Evolutionary conservation across 64 coral and sea anemone species (phyloP).

Genomic region (Cladopsammia gracilis): DNA sequence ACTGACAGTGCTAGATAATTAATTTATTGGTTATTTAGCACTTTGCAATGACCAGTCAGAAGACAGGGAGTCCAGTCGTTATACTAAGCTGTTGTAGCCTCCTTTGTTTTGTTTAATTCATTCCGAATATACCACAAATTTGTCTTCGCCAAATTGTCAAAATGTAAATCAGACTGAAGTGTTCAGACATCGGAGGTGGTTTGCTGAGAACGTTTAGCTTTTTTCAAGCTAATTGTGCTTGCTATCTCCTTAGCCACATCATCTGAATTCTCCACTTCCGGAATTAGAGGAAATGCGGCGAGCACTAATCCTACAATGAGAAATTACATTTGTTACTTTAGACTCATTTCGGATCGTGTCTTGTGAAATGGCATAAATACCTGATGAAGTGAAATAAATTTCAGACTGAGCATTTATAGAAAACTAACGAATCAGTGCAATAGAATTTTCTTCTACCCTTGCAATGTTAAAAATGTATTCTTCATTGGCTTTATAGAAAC

Average conservation of each 20-base stretch:
- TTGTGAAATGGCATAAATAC: neutral
- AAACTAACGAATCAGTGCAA: neutral
- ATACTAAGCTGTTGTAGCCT: too few relatives aligned
- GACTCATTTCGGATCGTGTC: neutral
- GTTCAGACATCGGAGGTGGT: constrained; percentile 7
- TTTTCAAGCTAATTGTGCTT: neutral
- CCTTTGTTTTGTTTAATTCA: too few relatives aligned
- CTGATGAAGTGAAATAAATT: neutral
- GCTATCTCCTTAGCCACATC: constrained; percentile 1
- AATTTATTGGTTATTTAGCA: too few relatives aligned
- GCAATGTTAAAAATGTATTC: neutral
- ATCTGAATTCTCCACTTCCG: neutral
- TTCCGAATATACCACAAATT: too few relatives aligned
- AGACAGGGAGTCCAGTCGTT: too few relatives aligned
- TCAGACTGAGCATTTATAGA: too few relatives aligned
- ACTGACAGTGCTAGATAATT: too few relatives aligned
- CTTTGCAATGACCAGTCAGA: too few relatives aligned
- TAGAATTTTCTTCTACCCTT: neutral
- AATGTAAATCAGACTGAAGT: neutral
- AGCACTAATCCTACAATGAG: neutral
- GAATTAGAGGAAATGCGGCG: constrained; percentile 5
- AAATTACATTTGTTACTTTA: neutral
- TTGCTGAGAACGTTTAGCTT: neutral
- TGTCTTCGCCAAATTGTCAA: too few relatives aligned
- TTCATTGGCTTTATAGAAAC: too few relatives aligned